Percentiles rank a stretch among this genome's conserved stretches.
Evolutionary conservation across 2,113 vertebrate genomes (phyloP).

Genomic region (Todiramphus saurophagus): DNA sequence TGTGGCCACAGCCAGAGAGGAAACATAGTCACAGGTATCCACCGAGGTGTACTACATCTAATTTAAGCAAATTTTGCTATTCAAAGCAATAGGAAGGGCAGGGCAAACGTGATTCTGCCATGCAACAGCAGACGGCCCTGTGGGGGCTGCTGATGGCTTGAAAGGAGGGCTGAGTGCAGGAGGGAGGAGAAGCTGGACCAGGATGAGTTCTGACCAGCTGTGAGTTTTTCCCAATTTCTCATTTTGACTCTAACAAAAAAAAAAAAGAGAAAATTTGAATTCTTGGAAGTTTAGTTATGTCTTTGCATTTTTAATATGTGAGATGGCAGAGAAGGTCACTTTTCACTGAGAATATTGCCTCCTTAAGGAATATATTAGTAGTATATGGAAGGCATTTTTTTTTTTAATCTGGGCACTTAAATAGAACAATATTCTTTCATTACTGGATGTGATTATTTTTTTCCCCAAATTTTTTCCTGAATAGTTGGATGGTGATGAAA

Average conservation of each 20-base stretch:
- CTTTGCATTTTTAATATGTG: neutral
- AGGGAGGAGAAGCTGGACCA: neutral
- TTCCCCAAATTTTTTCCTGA: neutral
- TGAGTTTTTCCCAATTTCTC: neutral
- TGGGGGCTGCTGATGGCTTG: neutral
- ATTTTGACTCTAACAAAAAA: neutral
- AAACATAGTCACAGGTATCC: neutral
- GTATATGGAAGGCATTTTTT: neutral
- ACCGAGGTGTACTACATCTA: accelerated
- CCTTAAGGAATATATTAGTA: neutral
- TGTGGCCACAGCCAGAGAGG: neutral
- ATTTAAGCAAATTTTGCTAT: neutral
- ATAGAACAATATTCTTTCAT: neutral
- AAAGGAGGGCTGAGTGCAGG: neutral
- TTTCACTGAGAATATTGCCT: neutral
- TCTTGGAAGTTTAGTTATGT: neutral
- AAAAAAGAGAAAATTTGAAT: neutral
- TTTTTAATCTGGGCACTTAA: neutral
- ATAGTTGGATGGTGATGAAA: neutral
- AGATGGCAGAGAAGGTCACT: neutral
- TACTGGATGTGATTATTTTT: neutral
- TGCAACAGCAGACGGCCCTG: neutral
- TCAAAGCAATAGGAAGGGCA: neutral
- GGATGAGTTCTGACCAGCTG: neutral
- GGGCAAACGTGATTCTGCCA: neutral